Base-by-base conservation (phyloP, 2,797 vertebrate species). In the Scolopax bukidnonensis region DNA sequence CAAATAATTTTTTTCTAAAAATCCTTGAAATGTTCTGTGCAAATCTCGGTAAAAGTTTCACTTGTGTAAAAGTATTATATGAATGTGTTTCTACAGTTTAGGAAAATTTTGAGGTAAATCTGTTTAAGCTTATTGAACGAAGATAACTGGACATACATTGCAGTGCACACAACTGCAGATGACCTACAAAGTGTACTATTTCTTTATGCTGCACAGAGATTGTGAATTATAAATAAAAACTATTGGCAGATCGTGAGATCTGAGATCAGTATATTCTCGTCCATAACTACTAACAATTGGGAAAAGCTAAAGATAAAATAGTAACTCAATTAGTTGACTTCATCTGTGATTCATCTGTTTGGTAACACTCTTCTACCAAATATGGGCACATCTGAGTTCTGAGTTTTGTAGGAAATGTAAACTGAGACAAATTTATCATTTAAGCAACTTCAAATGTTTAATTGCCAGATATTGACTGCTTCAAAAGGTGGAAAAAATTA, bases 281-380 rank as follows among this genome's bases (percentile, higher is more conserved):
- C 76, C 54, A 24, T 60, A 89, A 73, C 79, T 63, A 63, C 48
- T 84, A 89, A 78, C 85, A 93, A 82, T 17, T 70, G 57, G 63
- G 70, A 60, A 90, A 87, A 47, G 8, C 13, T 82, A 64, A 80
- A 63, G 27, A 67, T 48, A 82, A 90, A 94, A 93, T 28, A 76
- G 69, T 69, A 92, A 75, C 77, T 95, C 61, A 90, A 59, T 94
- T 70, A 71, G 50, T 40, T 75, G 68, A 84, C 73, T 95, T 93
- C 40, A 88, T 97, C 95, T 95, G 64, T 87, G 92, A 89, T 91
- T 93, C 45, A 78, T 94, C 47, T 17, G n/a, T 92, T 97, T 79
- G 47, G 53, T 82, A 60, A 77, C 17, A 53, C 50, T 91, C 33
- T 75, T 70, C 65, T 88, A 86, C 88, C 16, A 89, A 92, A 95